Evolutionary conservation across 2,888 invertebrate genomes (phyloP).

Genomic region (Hipparchia semele): DNA sequence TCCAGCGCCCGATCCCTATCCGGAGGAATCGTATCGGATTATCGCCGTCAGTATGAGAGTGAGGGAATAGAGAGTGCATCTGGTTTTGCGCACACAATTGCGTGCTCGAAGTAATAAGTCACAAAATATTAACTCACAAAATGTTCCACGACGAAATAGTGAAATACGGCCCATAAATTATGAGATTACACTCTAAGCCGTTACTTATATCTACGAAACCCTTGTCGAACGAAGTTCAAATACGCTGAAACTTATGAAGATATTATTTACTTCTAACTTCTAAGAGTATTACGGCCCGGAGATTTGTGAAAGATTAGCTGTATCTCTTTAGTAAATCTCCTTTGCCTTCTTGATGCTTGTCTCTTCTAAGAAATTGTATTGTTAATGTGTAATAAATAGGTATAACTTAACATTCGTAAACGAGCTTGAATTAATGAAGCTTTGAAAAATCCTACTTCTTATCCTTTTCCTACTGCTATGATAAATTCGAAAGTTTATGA

Average conservation of each 20-base stretch:
- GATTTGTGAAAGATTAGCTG: constrained; percentile 10
- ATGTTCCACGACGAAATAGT: background rate
- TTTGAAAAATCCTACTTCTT: too few species aligned
- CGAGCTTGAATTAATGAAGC: too few species aligned
- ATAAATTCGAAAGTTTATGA: too few species aligned
- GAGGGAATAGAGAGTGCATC: too few species aligned
- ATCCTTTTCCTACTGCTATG: too few species aligned
- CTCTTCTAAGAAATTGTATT: background rate
- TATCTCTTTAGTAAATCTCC: background rate
- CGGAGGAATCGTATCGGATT: too few species aligned
- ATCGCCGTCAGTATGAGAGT: too few species aligned
- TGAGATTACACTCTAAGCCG: constrained; percentile 2
- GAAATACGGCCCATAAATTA: constrained; percentile 13
- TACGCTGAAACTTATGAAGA: background rate
- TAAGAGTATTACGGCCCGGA: background rate
- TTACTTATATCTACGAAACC: background rate
- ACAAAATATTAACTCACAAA: too few species aligned
- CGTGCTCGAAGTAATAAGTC: too few species aligned
- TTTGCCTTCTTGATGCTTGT: background rate
- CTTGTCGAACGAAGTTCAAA: constrained; percentile 10
- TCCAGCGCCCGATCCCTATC: too few species aligned
- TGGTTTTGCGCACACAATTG: background rate
- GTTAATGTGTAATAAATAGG: background rate
- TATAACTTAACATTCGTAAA: too few species aligned
- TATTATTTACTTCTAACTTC: background rate